Evolutionary conservation across 2,113 vertebrate genomes (phyloP).

Genomic region (Romanogobio albipinnatus): DNA sequence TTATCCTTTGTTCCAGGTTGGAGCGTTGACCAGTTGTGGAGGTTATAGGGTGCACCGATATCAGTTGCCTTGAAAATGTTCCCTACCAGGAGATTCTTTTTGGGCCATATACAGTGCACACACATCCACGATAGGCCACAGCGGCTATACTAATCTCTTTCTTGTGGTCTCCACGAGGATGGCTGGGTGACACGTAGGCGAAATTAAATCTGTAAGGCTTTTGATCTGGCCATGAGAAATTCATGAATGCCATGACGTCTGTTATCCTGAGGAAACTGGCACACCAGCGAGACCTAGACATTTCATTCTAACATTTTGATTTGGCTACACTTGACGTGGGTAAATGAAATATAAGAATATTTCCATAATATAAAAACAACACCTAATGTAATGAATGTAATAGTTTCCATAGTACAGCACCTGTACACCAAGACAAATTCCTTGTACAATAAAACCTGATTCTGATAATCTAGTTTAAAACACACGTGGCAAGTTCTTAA

Average conservation of each 20-base stretch:
- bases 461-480: neutral
- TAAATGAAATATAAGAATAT: neutral
- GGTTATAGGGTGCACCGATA: slow-evolving; percentile 23
- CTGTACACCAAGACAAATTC: too few relatives aligned
- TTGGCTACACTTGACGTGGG: neutral
- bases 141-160: slow-evolving; percentile 67
- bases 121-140: slow-evolving; percentile 28
- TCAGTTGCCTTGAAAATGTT: slow-evolving; percentile 38
- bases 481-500: neutral
- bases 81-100: slow-evolving; percentile 16
- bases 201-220: slow-evolving; percentile 43
- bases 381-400: too few relatives aligned
- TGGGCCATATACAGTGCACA: slow-evolving; percentile 18
- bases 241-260: slow-evolving; percentile 23
- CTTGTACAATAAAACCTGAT: too few relatives aligned
- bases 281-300: neutral
- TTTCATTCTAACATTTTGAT: neutral
- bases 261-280: neutral
- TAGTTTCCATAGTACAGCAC: too few relatives aligned
- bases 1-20: neutral
- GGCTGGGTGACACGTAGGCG: slow-evolving; percentile 34
- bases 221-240: slow-evolving; percentile 45
- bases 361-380: neutral
- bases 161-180: slow-evolving; percentile 73
- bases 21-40: neutral